These are phyloP conservation scores for Chirona hameri DNA, from an alignment of 2,888 invertebrate species.

Conservation along the genomic window DNA sequence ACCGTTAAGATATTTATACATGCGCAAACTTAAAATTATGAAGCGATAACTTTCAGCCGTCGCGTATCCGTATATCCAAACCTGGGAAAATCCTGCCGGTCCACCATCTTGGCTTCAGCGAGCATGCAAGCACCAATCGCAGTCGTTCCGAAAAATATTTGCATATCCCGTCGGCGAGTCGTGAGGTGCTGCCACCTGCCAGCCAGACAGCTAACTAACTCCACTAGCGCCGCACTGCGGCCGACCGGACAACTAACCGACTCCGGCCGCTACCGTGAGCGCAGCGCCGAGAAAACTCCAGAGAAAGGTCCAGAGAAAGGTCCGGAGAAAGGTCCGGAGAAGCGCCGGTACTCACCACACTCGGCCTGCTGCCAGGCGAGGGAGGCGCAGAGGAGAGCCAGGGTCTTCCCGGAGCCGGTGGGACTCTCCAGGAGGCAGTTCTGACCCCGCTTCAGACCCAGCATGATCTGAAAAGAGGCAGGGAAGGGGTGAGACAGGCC, in stretches of 20 bases:
- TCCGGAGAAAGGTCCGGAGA: too few species aligned
- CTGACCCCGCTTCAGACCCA: constrained; percentile 58
- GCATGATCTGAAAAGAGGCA: constrained; percentile 56
- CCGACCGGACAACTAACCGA: background rate
- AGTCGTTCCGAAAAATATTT: background rate
- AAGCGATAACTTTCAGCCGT: too few species aligned
- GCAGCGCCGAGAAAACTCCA: too few species aligned
- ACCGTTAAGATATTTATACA: too few species aligned
- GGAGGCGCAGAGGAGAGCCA: constrained; percentile 68
- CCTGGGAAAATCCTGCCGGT: background rate
- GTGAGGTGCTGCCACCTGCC: constrained; percentile 8
- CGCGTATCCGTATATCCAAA: background rate
- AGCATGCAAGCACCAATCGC: background rate
- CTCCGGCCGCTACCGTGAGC: too few species aligned
- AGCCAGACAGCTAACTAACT: background rate
- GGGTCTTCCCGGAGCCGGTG: constrained; percentile 76
- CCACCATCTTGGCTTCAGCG: background rate
- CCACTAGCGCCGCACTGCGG: constrained; percentile 6
- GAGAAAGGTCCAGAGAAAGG: too few species aligned
- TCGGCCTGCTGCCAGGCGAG: constrained; percentile 67
- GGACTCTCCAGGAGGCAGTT: constrained; percentile 77
- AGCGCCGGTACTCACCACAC: constrained; percentile 50
- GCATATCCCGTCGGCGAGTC: background rate
- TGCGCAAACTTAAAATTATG: too few species aligned
- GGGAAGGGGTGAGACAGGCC: background rate